Conservation (phyloP, 2,888 invertebrate genomes). For the Sphinx pinastri region DNA sequence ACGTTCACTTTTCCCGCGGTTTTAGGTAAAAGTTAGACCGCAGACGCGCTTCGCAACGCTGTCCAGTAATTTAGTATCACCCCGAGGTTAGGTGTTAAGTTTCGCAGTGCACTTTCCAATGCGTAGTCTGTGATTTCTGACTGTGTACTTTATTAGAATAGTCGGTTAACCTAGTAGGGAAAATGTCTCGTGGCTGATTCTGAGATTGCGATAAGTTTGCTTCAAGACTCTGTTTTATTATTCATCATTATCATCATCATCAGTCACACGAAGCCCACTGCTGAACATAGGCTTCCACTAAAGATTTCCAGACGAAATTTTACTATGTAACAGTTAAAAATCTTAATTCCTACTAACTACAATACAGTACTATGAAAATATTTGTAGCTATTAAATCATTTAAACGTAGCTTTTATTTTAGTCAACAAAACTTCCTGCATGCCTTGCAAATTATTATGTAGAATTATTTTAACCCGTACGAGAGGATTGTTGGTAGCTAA, state of each 20-base stretch:
- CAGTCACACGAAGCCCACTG: too few relatives aligned
- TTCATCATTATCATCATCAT: too few relatives aligned
- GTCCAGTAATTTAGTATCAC: conserved; percentile 49
- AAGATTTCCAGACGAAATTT: too few relatives aligned
- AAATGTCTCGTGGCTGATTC: too few relatives aligned
- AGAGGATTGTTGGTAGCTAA: neutral
- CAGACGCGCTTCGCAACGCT: conserved; percentile 50
- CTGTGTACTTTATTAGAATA: conserved; percentile 8
- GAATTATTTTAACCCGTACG: neutral
- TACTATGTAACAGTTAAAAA: too few relatives aligned
- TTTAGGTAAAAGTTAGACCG: conserved; percentile 64
- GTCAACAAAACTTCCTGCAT: too few relatives aligned
- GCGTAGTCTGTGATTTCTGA: conserved; percentile 31
- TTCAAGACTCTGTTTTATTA: too few relatives aligned
- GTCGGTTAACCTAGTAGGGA: too few relatives aligned
- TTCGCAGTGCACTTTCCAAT: conserved; percentile 33
- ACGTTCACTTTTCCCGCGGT: conserved; percentile 58
- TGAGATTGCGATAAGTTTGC: too few relatives aligned
- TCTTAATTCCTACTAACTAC: neutral
- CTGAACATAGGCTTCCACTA: too few relatives aligned
- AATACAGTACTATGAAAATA: neutral
- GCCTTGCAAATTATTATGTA: neutral
- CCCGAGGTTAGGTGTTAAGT: conserved; percentile 37
- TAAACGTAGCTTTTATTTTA: too few relatives aligned
- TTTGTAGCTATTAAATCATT: too few relatives aligned